Conservation (phyloP, 1,140 invertebrate species). For the Atta colombica region DNA sequence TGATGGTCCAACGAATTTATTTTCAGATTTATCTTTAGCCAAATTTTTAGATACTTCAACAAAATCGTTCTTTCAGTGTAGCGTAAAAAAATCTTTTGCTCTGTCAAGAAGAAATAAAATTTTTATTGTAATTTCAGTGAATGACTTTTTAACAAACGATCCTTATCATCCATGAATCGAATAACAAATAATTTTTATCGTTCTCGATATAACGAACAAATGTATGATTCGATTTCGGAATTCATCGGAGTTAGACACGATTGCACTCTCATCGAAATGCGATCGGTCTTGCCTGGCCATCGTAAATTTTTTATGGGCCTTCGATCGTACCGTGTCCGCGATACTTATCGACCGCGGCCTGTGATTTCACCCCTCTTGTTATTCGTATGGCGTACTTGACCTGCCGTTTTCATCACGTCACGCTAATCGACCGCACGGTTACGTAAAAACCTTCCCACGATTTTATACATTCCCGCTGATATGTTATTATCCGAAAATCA, state of each 20-base stretch:
- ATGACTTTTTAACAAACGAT: constrained; percentile 16
- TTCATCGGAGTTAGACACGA: constrained; percentile 5
- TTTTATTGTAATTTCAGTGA: background rate
- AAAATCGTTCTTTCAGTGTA: too few species aligned
- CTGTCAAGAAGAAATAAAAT: background rate
- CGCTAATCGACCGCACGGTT: constrained; percentile 33
- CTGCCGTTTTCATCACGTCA: constrained; percentile 40
- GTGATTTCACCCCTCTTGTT: constrained; percentile 30
- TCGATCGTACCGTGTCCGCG: constrained; percentile 17
- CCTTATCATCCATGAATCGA: background rate
- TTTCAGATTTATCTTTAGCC: too few species aligned
- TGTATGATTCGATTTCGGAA: background rate
- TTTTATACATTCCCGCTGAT: constrained; percentile 10
- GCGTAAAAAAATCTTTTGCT: background rate
- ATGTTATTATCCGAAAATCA: constrained; percentile 37
- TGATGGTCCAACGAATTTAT: too few species aligned
- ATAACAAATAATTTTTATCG: constrained; percentile 1
- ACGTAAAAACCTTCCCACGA: constrained; percentile 45
- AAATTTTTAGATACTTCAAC: too few species aligned
- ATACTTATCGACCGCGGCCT: constrained; percentile 28
- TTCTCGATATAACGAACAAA: background rate
- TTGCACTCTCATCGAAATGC: constrained; percentile 10
- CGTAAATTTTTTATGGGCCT: constrained; percentile 35
- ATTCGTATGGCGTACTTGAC: constrained; percentile 39
- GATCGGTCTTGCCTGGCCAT: background rate